Evolutionary conservation across 2,888 invertebrate species (phyloP), one percentile per base, ranked within the genome.

Genomic region (Andrena flavipes): DNA sequence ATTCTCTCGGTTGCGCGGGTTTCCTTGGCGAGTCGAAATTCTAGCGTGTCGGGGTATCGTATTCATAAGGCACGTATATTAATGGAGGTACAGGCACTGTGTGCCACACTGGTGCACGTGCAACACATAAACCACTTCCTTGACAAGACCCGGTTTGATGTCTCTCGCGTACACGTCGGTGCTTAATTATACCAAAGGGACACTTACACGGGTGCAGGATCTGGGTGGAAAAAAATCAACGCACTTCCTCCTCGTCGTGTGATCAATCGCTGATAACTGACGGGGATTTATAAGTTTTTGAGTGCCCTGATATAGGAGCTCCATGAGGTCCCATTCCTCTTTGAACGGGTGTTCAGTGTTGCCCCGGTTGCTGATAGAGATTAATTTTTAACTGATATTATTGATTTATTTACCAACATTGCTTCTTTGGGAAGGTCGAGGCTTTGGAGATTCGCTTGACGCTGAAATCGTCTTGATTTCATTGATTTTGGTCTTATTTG

Each of bases 131-230:
- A 82, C 84, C 78, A 86, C 84, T 87, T 87, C 86, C 87, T 86
- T 82, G 84, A 82, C 78, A 84, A 84, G 87, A 86, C 87, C 87
- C 82, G 86, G 87, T 87, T 87, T 87, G 84, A 76, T 76, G 74
- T 82, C 76, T 80, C 77, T 77, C 75, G 79, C 76, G 69, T 70
- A 62, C 48, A 76, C 71, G 69, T 77, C 64, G 75, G 69, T 80
- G 80, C 74, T 83, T 85, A 85, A 85, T 85, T 85, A 84, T 84
- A 74, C 81, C 67, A 60, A 74, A 30, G 65, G 78, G 65, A 54
- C 59, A 83, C 62, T 81, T 83, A 82, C 73, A 81, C 77, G 83
- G 69, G 48, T 54, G 75, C 83, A 49, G 54, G 35, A 10, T 26
- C 29, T n/a, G 54, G 42, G 33, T 26, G 30, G 35, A 71, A 65